phyloP scores from a whole-genome alignment of 2,797 vertebrate species.

The Sylvilagus floridanus region DNA sequence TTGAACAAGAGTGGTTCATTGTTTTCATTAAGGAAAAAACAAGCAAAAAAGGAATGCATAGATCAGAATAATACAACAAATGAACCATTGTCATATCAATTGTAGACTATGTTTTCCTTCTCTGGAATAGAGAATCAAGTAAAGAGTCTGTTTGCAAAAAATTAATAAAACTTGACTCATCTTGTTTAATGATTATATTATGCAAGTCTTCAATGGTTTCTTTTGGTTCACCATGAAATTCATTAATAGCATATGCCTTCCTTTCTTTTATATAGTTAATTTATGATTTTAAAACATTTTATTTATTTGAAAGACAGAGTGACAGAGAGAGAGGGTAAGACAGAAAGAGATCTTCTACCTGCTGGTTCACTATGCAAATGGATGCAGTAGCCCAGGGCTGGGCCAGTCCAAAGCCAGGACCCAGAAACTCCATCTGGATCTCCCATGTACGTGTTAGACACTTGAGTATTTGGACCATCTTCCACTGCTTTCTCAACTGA shows the following conservation, averaged over 20 bases:
- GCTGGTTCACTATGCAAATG: too few relatives aligned
- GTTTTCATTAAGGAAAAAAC: neutral
- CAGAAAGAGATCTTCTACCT: too few relatives aligned
- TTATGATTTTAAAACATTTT: too few relatives aligned
- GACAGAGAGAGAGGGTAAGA: too few relatives aligned
- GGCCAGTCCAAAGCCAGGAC: too few relatives aligned
- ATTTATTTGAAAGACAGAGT: too few relatives aligned
- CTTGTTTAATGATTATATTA: neutral
- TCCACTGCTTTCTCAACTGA: too few relatives aligned
- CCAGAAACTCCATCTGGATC: too few relatives aligned
- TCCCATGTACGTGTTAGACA: too few relatives aligned
- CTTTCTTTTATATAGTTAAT: neutral
- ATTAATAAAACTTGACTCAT: neutral
- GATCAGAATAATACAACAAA: neutral
- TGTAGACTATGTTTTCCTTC: neutral
- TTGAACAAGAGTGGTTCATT: neutral
- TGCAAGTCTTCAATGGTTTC: neutral
- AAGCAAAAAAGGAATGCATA: neutral
- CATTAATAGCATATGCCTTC: neutral
- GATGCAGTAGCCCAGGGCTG: too few relatives aligned
- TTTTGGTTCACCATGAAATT: neutral
- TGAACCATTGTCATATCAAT: neutral
- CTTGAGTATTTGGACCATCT: too few relatives aligned
- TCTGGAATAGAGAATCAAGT: neutral
- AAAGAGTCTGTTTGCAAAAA: neutral